Evolutionary conservation across 23 tunicate species (phyloP).

Genomic region (Aplidium turbinatum): DNA sequence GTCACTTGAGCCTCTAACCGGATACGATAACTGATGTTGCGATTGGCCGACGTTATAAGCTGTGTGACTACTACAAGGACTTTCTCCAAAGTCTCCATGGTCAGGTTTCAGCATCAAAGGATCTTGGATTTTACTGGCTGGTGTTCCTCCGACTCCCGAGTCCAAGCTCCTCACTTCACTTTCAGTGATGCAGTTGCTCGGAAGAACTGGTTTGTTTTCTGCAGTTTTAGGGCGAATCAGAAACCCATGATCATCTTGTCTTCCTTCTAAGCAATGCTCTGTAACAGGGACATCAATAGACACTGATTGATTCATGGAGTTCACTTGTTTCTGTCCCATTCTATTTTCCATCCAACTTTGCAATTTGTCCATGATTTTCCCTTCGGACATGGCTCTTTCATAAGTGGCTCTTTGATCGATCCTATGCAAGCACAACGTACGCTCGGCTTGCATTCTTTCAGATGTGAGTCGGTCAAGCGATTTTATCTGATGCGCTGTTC

Average conservation of each 20-base stretch:
- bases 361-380: conserved; percentile 6
- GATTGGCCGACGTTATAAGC: too few species aligned
- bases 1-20: too few species aligned
- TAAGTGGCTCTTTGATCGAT: conserved; percentile 33
- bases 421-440: conserved; percentile 60
- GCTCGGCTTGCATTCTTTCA: conserved; percentile 52
- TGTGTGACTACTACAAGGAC: too few species aligned
- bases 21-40: too few species aligned
- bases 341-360: conserved; percentile 33
- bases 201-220: background rate
- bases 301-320: background rate
- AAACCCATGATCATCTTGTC: background rate
- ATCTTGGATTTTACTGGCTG: background rate
- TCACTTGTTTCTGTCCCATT: background rate
- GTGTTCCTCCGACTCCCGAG: conserved; percentile 35
- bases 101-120: background rate
- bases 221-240: too few species aligned
- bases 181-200: background rate
- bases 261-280: background rate
- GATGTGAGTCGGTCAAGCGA: conserved; percentile 33
- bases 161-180: conserved; percentile 35
- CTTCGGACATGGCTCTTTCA: conserved; percentile 37
- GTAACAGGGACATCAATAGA: background rate
- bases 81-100: too few species aligned
- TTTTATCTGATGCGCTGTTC: conserved; percentile 29